phyloP scores from a whole-genome alignment of 1,140 invertebrate genomes.

The Octopus sinensis region DNA sequence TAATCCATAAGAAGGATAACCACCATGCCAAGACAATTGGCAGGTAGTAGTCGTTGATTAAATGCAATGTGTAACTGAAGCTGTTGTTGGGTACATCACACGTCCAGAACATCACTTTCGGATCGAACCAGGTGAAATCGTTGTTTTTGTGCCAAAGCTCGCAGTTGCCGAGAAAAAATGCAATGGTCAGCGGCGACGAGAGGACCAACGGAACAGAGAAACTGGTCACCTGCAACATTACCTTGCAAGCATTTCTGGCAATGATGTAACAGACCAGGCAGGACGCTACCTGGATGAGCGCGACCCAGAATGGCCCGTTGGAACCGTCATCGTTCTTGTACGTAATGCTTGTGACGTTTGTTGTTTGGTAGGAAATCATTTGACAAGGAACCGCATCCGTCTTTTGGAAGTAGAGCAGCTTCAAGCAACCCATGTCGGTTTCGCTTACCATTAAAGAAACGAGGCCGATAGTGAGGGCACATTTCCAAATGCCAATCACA shows the following conservation, averaged over 20 bases:
- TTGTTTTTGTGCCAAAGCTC: constrained; percentile 32
- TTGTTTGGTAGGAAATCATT: constrained; percentile 32
- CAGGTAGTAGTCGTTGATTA: constrained; percentile 39
- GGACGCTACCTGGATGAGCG: constrained; percentile 42
- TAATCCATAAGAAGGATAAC: constrained; percentile 48
- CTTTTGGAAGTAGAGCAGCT: constrained; percentile 37
- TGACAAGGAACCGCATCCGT: constrained; percentile 33
- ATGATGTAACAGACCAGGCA: constrained; percentile 51
- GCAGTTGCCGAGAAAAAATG: constrained; percentile 43
- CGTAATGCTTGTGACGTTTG: constrained; percentile 7
- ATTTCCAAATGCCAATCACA: constrained; percentile 49
- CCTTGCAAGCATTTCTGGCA: constrained; percentile 50
- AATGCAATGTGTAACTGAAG: constrained; percentile 31
- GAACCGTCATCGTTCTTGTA: constrained; percentile 26
- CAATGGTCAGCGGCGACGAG: constrained; percentile 44
- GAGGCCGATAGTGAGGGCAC: constrained; percentile 39
- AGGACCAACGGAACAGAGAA: constrained; percentile 51
- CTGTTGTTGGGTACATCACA: constrained; percentile 40
- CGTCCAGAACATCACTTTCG: constrained; percentile 46
- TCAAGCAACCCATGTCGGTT: constrained; percentile 32
- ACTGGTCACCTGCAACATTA: constrained; percentile 48
- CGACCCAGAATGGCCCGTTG: constrained; percentile 40
- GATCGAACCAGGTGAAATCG: background rate
- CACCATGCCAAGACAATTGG: constrained; percentile 42
- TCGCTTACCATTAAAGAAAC: constrained; percentile 41